Conservation (phyloP, 2,113 vertebrate species). For the Numenius arquata region DNA sequence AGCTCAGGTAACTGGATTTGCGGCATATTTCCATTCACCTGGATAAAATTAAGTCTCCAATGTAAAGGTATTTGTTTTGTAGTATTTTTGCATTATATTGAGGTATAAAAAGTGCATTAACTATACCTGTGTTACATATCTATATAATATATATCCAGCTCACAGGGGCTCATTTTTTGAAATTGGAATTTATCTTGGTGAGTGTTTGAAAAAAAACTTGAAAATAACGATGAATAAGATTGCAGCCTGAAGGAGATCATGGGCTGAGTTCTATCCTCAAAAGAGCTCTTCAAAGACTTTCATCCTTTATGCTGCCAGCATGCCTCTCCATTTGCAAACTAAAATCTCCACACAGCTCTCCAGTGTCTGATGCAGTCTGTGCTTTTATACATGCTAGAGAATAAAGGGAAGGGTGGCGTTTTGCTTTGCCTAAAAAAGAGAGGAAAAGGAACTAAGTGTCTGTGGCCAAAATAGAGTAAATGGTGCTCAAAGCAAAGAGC, state of each 20-base stretch:
- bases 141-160: neutral
- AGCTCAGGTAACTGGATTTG: neutral
- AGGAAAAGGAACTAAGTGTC: neutral
- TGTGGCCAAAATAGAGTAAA: neutral
- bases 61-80: neutral
- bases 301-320: constrained; percentile 44
- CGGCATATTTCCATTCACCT: neutral
- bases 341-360: constrained; percentile 22
- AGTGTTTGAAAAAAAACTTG: neutral
- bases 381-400: neutral
- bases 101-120: neutral
- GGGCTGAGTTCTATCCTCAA: constrained; percentile 34
- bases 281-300: constrained; percentile 63
- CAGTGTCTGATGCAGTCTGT: neutral
- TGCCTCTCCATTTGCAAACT: constrained; percentile 35
- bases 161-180: neutral
- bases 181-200: constrained; percentile 11
- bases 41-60: neutral
- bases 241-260: constrained; percentile 10
- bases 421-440: neutral
- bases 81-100: neutral
- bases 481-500: neutral
- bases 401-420: neutral
- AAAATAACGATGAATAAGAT: neutral
- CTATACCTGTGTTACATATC: neutral